phyloP scores from a whole-genome alignment of 2,888 invertebrate species.

The Andrena marginata region DNA sequence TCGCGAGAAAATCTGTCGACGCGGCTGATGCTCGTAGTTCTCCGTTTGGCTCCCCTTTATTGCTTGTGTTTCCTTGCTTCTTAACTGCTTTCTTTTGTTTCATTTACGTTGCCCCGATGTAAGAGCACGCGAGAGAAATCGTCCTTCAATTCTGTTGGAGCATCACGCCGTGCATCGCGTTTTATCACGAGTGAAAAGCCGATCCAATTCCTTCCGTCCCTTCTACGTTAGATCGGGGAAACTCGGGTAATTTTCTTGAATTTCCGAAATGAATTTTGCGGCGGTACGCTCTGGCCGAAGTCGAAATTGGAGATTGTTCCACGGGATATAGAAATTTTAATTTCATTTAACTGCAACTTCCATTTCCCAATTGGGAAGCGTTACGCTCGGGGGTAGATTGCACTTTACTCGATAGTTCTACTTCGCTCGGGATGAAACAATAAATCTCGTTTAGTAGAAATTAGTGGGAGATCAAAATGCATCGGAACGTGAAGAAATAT shows the following conservation, averaged over 20 bases:
- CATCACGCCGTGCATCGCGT: conserved; percentile 58
- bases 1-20: conserved; percentile 58
- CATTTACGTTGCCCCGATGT: neutral
- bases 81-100: neutral
- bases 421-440: neutral
- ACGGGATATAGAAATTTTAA: neutral
- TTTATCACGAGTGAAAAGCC: conserved; percentile 57
- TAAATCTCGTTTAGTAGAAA: neutral
- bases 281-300: neutral
- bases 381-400: neutral
- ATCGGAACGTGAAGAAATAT: neutral
- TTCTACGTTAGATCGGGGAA: neutral
- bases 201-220: conserved; percentile 40
- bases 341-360: neutral
- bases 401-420: neutral
- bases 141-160: conserved; percentile 55
- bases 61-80: neutral
- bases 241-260: neutral
- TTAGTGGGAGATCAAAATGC: neutral
- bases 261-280: neutral
- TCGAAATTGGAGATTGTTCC: neutral
- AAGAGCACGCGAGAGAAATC: conserved; percentile 3
- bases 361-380: neutral
- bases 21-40: conserved; percentile 57
- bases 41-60: neutral